Conservation (phyloP, 2,797 vertebrate species). For the Microchirus variegatus region DNA sequence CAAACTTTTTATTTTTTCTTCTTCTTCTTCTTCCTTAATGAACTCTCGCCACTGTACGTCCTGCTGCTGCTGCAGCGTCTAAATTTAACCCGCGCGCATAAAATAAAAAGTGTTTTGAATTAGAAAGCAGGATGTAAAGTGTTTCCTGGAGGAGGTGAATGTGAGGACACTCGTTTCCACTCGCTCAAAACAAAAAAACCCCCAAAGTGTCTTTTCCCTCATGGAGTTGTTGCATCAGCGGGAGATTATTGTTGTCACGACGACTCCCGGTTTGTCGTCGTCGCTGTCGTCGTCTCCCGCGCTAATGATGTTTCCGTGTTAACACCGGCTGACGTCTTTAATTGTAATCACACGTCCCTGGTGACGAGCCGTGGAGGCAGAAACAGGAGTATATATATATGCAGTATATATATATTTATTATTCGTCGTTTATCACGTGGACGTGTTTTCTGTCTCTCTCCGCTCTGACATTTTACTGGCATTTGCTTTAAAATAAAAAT, state of each 20-base stretch:
- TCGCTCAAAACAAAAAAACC: no score
- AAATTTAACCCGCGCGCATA: conserved; percentile 18
- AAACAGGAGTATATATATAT: not conserved
- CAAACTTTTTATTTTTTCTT: not conserved
- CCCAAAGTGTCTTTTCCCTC: no score
- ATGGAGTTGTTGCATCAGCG: no score
- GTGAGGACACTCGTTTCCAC: no score
- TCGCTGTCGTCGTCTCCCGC: conserved; percentile 9
- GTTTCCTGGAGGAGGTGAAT: no score
- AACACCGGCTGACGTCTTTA: conserved; percentile 52
- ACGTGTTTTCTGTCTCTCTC: not conserved
- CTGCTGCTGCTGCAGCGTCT: conserved; percentile 3
- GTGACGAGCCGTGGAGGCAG: conserved; percentile 19
- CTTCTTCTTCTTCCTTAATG: conserved; percentile 32
- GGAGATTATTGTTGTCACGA: no score
- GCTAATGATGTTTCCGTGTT: conserved; percentile 59
- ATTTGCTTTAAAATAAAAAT: not conserved
- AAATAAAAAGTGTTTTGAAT: conserved; percentile 25
- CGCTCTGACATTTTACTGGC: not conserved
- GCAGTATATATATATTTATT: no score
- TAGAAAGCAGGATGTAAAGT: conserved; percentile 9
- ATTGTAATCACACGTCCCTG: conserved; percentile 55
- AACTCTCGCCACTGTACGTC: conserved; percentile 18
- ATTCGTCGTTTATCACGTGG: not conserved
- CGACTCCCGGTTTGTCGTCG: no score